Evolutionary conservation across 2,797 vertebrate genomes (phyloP), one percentile per base, ranked within the genome.

Genomic region (Falco peregrinus): DNA sequence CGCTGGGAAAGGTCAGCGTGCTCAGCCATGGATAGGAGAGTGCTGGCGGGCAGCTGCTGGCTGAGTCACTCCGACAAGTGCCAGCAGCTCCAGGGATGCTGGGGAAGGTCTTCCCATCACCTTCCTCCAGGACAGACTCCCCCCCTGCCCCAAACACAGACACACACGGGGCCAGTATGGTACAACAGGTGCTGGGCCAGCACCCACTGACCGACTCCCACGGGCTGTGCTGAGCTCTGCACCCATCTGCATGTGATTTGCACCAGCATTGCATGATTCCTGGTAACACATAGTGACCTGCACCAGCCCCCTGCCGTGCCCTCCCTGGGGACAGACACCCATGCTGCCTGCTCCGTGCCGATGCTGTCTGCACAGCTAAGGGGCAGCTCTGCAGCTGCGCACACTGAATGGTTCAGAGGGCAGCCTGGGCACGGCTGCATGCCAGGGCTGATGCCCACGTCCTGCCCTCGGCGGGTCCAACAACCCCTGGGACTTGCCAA

Each of bases 1-100:
- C 2, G 5, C 77, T 6, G 51, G 69, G 48, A 88, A 97, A 92
- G 94, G 96, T 97, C 96, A 96, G 68, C 1, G 67, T 59, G 87
- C 73, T 91, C 94, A 95, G 77, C 78, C 89, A 13, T 31, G 87
- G 89, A 29, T 35, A 93, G 87, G 68, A 90, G 70, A 85, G 68
- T 0, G 39, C 94, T 51, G 50, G 4, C 2, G 5, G 95, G 95
- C 78, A 29, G 84, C 69, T n/a, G 28, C 64, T 10, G 13, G 11
- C 77, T 37, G 29, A 93, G 82, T n/a, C 0, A 7, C 87, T 68
- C 60, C 11, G 35, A 11, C 21, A 57, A 65, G 41, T 11, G 82
- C 84, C 82, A 47, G 20, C 2, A 1, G 64, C 84, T 39, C 48
- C 3, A 0, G 60, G 59, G 71, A 22, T 11, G 56, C 70, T 17